phyloP scores from a whole-genome alignment of 1,140 invertebrate species.

The Artemia franciscana region DNA sequence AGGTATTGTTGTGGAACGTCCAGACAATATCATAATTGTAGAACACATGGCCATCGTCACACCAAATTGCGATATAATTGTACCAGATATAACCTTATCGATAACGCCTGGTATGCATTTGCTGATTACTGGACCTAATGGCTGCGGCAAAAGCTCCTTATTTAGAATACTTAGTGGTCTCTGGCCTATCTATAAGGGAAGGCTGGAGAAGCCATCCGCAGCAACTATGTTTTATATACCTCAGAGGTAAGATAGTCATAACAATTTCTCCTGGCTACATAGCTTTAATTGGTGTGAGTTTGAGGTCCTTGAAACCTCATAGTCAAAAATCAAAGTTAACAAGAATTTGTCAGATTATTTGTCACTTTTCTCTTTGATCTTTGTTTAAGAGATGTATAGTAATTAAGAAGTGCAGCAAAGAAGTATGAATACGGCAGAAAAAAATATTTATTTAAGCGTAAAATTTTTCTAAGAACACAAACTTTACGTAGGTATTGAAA shows the following conservation, averaged over 20 bases:
- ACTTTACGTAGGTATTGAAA: too few relatives aligned
- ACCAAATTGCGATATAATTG: slow-evolving; percentile 89
- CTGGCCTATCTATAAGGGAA: slow-evolving; percentile 84
- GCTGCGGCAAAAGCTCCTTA: slow-evolving; percentile 87
- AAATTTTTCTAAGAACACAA: too few relatives aligned
- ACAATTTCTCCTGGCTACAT: too few relatives aligned
- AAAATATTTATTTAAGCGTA: too few relatives aligned
- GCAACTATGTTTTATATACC: slow-evolving; percentile 89
- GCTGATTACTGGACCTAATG: slow-evolving; percentile 90
- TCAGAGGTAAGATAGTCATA: slow-evolving; percentile 59
- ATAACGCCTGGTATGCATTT: slow-evolving; percentile 62
- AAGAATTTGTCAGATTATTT: too few relatives aligned
- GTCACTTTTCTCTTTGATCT: too few relatives aligned
- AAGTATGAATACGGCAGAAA: too few relatives aligned
- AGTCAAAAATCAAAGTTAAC: too few relatives aligned
- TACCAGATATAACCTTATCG: slow-evolving; percentile 47
- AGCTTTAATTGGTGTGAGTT: too few relatives aligned
- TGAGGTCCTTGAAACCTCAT: too few relatives aligned
- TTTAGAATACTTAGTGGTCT: slow-evolving; percentile 81
- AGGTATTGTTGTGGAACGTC: slow-evolving; percentile 48
- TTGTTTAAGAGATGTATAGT: too few relatives aligned
- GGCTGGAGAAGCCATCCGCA: slow-evolving; percentile 47
- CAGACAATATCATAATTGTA: slow-evolving; percentile 50
- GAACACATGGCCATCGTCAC: slow-evolving; percentile 78
- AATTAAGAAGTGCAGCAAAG: too few relatives aligned